Evolutionary conservation across 2,888 invertebrate genomes (phyloP), one percentile per base, ranked within the genome.

Genomic region (Leptinotarsa peninsularis): DNA sequence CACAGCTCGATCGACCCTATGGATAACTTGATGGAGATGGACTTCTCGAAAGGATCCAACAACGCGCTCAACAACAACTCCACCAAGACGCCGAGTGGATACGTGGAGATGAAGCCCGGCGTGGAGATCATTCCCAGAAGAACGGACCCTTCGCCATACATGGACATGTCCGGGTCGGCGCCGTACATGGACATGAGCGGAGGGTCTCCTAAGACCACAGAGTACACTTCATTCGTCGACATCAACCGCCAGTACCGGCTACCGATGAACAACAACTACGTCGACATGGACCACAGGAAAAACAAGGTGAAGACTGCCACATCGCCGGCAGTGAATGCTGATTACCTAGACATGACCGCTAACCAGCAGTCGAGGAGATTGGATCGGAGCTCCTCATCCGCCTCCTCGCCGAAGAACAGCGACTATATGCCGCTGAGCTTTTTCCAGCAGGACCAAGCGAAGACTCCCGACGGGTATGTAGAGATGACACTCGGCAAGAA

Each of bases 21-120:
- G 91, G 93, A 93, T 80, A 95, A 96, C 88, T 90, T 95, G 82
- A 95, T 96, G 95, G 95, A 95, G 89, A 91, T 96, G 80, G 94
- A 94, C 85, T 94, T 94, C 83, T 91, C 92, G 1, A 90, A 81
- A 21, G 79, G 78, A 17, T 77, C 92, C 0, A 90, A 82, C 18
- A 79, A 82, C n/a, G 80, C 87, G 18, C 86, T 82, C 79, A 84
- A 81, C 71, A 78, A 74, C 69, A 81, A 81, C 67, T 87, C 74
- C 27, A 66, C 73, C 49, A 77, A 72, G 63, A 80, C 75, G 7
- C 81, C 83, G 10, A 81, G 84, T 70, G 88, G 88, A 63, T 89
- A 89, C 83, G 86, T 89, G 52, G 88, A 89, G 83, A 89, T 89
- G 89, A 88, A 86, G 82, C 89, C 89, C 54, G 87, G 87, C 21